Conservation (phyloP, 2,797 vertebrate species). For the Onychomys arenicola region DNA sequence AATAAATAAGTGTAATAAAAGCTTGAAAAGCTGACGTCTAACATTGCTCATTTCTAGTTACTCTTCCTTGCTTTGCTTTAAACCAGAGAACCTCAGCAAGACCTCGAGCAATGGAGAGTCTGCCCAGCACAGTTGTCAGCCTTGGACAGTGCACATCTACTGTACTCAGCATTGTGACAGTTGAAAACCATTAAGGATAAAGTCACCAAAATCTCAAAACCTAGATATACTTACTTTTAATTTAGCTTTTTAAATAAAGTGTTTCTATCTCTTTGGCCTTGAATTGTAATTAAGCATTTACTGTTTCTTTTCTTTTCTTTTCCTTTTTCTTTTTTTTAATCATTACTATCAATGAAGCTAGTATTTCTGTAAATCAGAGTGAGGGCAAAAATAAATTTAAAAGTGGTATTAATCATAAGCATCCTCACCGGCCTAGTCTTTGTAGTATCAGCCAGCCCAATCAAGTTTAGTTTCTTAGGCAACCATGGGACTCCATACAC, state of each 20-base stretch:
- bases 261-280: slow-evolving; percentile 9
- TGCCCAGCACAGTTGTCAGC: not conserved
- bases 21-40: not conserved
- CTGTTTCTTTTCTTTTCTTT: too few relatives aligned
- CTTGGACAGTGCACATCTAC: not conserved
- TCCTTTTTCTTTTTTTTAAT: not conserved
- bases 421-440: not conserved
- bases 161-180: not conserved
- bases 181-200: not conserved
- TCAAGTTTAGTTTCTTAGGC: not conserved
- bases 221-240: not conserved
- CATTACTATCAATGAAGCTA: not conserved
- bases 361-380: not conserved
- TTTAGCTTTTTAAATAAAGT: not conserved
- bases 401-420: not conserved
- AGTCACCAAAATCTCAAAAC: not conserved
- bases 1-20: not conserved
- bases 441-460: not conserved
- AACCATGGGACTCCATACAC: not conserved
- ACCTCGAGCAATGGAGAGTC: not conserved
- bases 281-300: not conserved
- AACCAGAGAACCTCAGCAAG: not conserved
- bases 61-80: not conserved
- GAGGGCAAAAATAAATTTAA: not conserved
- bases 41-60: not conserved